Evolutionary conservation across 2,797 vertebrate genomes (phyloP).

Genomic region (Chaenodraco wilsoni): DNA sequence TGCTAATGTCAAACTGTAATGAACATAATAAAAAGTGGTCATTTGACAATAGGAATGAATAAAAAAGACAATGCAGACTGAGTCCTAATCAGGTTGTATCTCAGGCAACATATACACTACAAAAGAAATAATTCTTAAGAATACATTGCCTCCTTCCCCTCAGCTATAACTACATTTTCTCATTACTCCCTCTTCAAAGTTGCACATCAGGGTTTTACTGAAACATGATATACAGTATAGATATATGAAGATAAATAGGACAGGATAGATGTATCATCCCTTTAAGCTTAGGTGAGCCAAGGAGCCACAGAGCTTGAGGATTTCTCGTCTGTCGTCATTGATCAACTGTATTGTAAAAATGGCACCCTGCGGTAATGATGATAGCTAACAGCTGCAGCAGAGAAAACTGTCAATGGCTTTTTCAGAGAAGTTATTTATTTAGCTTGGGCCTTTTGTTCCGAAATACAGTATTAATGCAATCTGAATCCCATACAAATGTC

Average conservation of each 20-base stretch:
- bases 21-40: not conserved
- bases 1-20: not conserved
- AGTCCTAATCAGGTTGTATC: not conserved
- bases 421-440: constrained; percentile 49
- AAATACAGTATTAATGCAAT: constrained; percentile 35
- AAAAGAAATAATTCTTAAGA: not conserved
- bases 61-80: too few species aligned
- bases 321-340: constrained; percentile 29
- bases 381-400: constrained; percentile 39
- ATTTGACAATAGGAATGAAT: not conserved
- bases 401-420: constrained; percentile 46
- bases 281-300: constrained; percentile 17
- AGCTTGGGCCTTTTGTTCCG: constrained; percentile 33
- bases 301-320: not conserved
- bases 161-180: not conserved
- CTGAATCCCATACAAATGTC: constrained; percentile 17
- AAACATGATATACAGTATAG: not conserved
- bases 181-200: not conserved
- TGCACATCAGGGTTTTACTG: not conserved
- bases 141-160: not conserved
- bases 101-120: too few species aligned
- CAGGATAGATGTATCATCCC: not conserved
- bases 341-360: constrained; percentile 44
- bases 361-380: constrained; percentile 51
- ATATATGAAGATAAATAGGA: not conserved